phyloP scores from a whole-genome alignment of 2,888 invertebrate species.

The Clitarchus hookeri region DNA sequence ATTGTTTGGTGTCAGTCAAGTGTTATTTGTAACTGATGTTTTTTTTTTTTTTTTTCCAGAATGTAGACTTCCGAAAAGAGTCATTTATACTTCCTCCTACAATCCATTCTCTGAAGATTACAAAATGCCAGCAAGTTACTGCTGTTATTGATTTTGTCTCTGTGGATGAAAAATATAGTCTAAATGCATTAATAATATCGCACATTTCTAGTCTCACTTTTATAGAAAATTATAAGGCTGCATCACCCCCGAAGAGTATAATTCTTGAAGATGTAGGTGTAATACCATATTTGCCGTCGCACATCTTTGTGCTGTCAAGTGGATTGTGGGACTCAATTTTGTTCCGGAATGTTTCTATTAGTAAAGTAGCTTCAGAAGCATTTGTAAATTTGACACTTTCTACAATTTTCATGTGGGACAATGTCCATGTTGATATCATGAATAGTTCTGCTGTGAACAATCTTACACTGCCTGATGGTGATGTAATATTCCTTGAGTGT shows the following conservation, averaged over 20 bases:
- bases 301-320: not conserved
- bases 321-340: slow-evolving; percentile 22
- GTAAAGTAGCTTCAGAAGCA: slow-evolving; percentile 16
- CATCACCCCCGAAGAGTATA: not conserved
- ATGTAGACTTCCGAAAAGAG: slow-evolving; percentile 9
- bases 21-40: not conserved
- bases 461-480: not conserved
- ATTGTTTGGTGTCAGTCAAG: too few relatives aligned
- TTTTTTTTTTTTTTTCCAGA: slow-evolving; percentile 15
- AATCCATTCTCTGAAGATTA: not conserved
- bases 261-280: slow-evolving; percentile 26
- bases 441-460: slow-evolving; percentile 19
- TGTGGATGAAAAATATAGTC: not conserved
- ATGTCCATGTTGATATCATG: slow-evolving; percentile 10
- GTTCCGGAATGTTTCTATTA: slow-evolving; percentile 27
- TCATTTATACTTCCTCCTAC: slow-evolving; percentile 1
- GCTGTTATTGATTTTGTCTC: not conserved
- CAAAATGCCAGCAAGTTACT: not conserved
- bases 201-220: slow-evolving; percentile 18
- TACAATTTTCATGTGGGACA: slow-evolving; percentile 12
- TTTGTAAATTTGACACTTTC: slow-evolving; percentile 25
- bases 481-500: not conserved
- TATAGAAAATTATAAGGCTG: not conserved
- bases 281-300: not conserved
- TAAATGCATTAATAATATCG: not conserved